phyloP scores from a whole-genome alignment of 2,113 vertebrate genomes.

The Gambusia holbrooki region DNA sequence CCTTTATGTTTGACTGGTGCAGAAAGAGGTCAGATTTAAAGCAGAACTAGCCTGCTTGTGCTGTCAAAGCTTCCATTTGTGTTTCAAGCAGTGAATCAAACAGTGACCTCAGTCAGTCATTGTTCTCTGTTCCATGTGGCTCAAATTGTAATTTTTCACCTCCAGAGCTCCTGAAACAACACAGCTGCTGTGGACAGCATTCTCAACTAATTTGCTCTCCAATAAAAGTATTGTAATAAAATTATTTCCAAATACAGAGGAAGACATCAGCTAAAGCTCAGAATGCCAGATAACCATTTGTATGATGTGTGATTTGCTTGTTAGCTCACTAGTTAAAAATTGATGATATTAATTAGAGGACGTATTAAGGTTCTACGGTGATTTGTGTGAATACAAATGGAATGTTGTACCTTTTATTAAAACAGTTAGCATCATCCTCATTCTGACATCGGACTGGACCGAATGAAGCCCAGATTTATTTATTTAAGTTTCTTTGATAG shows the following conservation, averaged over 20 bases:
- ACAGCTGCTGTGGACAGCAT: neutral
- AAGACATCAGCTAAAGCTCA: neutral
- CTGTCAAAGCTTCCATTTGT: neutral
- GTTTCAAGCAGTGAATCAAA: neutral
- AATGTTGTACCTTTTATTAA: neutral
- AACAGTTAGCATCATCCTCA: neutral
- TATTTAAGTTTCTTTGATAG: no score
- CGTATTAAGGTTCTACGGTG: no score
- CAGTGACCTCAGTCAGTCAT: neutral
- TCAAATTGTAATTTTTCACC: neutral
- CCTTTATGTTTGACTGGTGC: no score
- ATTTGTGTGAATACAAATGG: neutral
- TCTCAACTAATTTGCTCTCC: slow-evolving; percentile 6
- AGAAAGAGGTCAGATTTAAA: no score
- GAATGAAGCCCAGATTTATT: slow-evolving; percentile 8
- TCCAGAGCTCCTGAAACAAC: neutral
- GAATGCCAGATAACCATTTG: no score
- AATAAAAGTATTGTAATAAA: neutral
- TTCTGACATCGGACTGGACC: slow-evolving; percentile 43
- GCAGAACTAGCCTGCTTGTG: no score
- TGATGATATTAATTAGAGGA: no score
- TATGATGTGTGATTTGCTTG: no score
- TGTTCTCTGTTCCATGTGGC: neutral
- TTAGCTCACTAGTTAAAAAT: neutral
- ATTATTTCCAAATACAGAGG: neutral